Evolutionary conservation across 2,113 vertebrate genomes (phyloP), one percentile per base, ranked within the genome.

Genomic region (Chrysemys picta): DNA sequence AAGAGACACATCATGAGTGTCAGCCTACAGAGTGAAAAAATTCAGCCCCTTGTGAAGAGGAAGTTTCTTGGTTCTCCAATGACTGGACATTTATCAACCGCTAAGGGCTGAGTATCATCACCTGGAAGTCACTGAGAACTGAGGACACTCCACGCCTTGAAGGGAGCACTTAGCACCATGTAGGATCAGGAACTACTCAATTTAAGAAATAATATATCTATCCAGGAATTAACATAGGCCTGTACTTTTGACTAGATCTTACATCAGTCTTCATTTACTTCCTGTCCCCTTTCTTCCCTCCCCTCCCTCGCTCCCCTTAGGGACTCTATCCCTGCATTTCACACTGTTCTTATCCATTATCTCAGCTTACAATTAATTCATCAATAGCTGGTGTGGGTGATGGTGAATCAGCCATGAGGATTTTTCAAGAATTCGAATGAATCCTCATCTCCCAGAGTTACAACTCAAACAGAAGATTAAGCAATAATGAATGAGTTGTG

Each of bases 351-450:
- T 76, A 19, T 50, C 42, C 83, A 52, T 53, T 42, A 29, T 5
- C 13, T 1, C 17, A 17, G 45, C 49, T 72, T 90, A 86, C 25
- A 95, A 86, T 93, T 91, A 93, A 94, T 89, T 96, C 94, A 49
- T 87, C 86, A 47, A 80, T n/a, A 95, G 83, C 54, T 78, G 17
- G 42, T 85, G 78, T 52, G 91, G 82, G 42, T 87, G 35, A 91
- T 91, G 62, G 85, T 92, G 84, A 96, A 96, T 52, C 47, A 82
- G 57, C 49, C 92, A 2, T 14, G 62, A 76, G 38, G 13, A 7
- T 2, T 38, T 17, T 86, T 47, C 85, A 59, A 45, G 82, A 42
- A 35, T 0, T 89, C 57, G 29, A 45, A 76, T 80, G 1, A 21
- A 42, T 80, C 56, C 76, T 31, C 75, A 84, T 76, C 65, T 91